Percentiles rank a stretch among this genome's conserved stretches.
Evolutionary conservation across 2,797 vertebrate genomes (phyloP).

Genomic region (Helicolenus hilgendorfi): DNA sequence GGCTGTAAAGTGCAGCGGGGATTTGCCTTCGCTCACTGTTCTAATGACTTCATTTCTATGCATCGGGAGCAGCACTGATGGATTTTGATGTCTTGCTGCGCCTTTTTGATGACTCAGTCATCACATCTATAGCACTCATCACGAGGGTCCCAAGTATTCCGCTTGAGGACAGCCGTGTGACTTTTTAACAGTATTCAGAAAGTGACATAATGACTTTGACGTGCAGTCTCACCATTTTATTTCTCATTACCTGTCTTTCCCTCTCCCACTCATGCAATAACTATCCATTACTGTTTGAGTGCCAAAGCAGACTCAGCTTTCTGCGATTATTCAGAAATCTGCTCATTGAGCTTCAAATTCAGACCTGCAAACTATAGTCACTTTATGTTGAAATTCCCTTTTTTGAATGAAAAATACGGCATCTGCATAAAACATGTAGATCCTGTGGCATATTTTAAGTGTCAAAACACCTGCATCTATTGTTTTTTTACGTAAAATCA

Average conservation of each 20-base stretch:
- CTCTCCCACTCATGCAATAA: background rate
- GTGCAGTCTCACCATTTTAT: background rate
- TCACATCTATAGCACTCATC: conserved; percentile 24
- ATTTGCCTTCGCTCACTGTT: conserved; percentile 40
- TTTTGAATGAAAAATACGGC: background rate
- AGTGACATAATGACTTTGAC: conserved; percentile 1
- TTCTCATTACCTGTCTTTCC: background rate
- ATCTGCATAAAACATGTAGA: background rate
- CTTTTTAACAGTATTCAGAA: conserved; percentile 27
- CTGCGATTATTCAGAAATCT: background rate
- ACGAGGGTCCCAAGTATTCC: conserved; percentile 10
- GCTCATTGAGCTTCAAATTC: conserved; percentile 2
- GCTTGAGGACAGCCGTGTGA: conserved; percentile 21
- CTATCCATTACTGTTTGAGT: background rate
- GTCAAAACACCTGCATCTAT: background rate
- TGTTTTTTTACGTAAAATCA: background rate
- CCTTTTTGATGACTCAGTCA: conserved; percentile 51
- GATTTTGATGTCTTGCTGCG: conserved; percentile 43
- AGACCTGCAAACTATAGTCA: background rate
- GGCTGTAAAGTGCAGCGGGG: conserved; percentile 48
- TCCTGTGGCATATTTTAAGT: background rate
- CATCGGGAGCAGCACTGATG: conserved; percentile 40
- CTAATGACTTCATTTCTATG: conserved; percentile 79
- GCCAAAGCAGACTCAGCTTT: background rate
- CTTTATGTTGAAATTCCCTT: background rate